Evolutionary conservation across 2,797 vertebrate species (phyloP).

Genomic region (Rhinophrynus dorsalis): DNA sequence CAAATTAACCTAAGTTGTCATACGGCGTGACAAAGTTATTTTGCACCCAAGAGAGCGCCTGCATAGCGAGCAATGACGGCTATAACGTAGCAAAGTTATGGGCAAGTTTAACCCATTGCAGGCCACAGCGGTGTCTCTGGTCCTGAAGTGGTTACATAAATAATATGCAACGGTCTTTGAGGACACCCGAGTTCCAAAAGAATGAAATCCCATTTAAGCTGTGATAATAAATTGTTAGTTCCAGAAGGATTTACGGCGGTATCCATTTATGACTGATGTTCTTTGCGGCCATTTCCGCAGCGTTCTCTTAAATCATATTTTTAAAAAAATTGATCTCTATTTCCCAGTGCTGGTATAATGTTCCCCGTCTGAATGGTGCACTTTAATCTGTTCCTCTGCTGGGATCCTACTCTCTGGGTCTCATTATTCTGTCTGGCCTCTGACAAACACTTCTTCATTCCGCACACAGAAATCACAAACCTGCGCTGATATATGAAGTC

Average conservation of each 20-base stretch:
- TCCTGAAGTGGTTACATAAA: no score
- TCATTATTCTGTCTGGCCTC: conserved; percentile 8
- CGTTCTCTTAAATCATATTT: conserved; percentile 10
- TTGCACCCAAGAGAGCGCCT: no score
- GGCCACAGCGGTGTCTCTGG: no score
- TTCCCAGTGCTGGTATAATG: not conserved
- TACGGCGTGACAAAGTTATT: no score
- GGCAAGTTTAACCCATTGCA: no score
- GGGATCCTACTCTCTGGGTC: not conserved
- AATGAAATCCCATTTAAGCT: not conserved
- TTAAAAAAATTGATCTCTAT: not conserved
- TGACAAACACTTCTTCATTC: not conserved
- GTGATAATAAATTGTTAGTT: not conserved
- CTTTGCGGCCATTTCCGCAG: not conserved
- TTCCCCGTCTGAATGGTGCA: not conserved
- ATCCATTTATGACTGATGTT: not conserved
- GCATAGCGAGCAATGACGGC: no score
- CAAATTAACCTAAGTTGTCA: no score
- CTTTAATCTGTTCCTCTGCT: not conserved
- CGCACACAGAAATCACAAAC: not conserved
- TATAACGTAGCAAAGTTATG: no score
- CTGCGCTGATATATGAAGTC: not conserved
- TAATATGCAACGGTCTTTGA: not conserved
- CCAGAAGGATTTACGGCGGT: not conserved
- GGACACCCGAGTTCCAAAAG: not conserved